Evolutionary conservation across 1,140 invertebrate species (phyloP), one percentile per base, ranked within the genome.

Genomic region (Lycorma delicatula): DNA sequence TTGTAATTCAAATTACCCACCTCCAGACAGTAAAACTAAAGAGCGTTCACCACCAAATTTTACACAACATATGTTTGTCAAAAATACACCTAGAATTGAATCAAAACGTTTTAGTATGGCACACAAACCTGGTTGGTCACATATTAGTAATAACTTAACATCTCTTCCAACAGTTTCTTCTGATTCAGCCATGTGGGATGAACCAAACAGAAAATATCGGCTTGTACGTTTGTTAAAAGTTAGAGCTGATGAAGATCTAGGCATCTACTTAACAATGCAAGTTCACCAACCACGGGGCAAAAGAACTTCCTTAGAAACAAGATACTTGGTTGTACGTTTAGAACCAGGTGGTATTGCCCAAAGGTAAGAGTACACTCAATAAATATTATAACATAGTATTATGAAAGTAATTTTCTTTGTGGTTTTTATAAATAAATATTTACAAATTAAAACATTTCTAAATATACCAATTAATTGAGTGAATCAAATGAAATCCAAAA

Each of bases 291-390:
- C 29, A 41, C 57, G 20, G 72, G 66, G 46, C 73, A 70, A 54
- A 72, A 70, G 46, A 70, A 71, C 53, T 75, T 79, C 59, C 77
- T 73, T 16, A 58, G 81, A 85, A 70, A 80, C 86, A 48, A 79
- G 87, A 13, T 91, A 91, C 65, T 80, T 91, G 63, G 83, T 93
- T 51, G 85, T 89, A 2, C 86, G 89, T 67, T 76, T 92, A 31
- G 88, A 90, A 61, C 80, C 81, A 60, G 83, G 84, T 52, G 87
- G 88, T 41, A 85, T 90, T 64, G 89, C 88, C 44, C 81, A 88
- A 62, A 87, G 79, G 85, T 87, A 68, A 70, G 74, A n/a, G n/a
- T n/a, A n/a, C n/a, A n/a, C n/a, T n/a, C n/a, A n/a, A n/a, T n/a
- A n/a, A n/a, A n/a, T n/a, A n/a, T n/a, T n/a, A n/a, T n/a, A n/a